These are phyloP conservation scores for Stegophylla sp. DNA, from an alignment of 2,888 invertebrate genomes.

Conservation along the genomic window DNA sequence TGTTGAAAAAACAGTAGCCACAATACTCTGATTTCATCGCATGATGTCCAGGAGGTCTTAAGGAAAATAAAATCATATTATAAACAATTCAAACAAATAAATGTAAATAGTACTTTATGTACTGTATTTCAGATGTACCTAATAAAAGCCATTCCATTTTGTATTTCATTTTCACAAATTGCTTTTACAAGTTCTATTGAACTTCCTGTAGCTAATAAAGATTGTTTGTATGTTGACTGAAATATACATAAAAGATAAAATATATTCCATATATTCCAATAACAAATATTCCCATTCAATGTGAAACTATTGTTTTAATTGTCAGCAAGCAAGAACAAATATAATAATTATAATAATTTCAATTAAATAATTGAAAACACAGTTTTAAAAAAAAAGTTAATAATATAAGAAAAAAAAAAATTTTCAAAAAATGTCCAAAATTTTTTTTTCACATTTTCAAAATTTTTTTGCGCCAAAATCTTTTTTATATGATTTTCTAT, in stretches of 20 bases:
- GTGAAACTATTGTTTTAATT: too few relatives aligned
- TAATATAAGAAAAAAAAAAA: too few relatives aligned
- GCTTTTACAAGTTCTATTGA: slow-evolving; percentile 79
- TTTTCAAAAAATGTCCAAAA: too few relatives aligned
- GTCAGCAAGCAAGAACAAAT: too few relatives aligned
- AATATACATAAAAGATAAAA: slow-evolving; percentile 62
- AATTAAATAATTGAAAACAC: too few relatives aligned
- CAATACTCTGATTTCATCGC: slow-evolving; percentile 85
- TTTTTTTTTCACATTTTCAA: too few relatives aligned
- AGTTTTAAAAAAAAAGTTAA: too few relatives aligned
- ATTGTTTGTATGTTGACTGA: slow-evolving; percentile 78
- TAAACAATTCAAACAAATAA: not conserved
- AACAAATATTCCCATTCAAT: too few relatives aligned
- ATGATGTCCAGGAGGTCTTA: slow-evolving; percentile 90
- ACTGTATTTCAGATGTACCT: slow-evolving; percentile 64
- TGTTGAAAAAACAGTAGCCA: slow-evolving; percentile 93
- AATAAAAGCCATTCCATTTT: slow-evolving; percentile 85
- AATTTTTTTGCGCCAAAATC: too few relatives aligned
- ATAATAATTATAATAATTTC: too few relatives aligned
- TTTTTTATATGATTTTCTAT: too few relatives aligned
- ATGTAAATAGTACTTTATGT: slow-evolving; percentile 5
- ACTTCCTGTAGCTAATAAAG: slow-evolving; percentile 79
- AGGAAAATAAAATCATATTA: slow-evolving; percentile 2
- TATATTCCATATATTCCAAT: too few relatives aligned
- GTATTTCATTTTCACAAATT: slow-evolving; percentile 73